Conservation (phyloP, 2,113 vertebrate species). For the Microtus montanus region DNA sequence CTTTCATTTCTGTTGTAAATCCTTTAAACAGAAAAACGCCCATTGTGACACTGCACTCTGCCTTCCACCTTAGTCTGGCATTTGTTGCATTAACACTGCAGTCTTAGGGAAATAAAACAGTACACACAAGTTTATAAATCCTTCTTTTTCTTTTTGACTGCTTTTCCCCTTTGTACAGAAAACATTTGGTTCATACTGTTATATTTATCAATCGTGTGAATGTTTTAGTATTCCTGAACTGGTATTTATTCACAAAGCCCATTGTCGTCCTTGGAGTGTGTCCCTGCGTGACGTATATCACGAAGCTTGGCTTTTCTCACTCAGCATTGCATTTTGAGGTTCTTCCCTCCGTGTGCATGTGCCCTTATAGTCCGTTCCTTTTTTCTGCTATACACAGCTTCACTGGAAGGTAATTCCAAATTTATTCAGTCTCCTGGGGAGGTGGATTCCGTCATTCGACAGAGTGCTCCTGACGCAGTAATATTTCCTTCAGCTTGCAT, state of each 20-base stretch:
- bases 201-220: not conserved
- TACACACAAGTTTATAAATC: not conserved
- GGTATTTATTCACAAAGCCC: not conserved
- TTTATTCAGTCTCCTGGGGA: not conserved
- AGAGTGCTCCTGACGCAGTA: not conserved
- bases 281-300: not conserved
- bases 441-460: not conserved
- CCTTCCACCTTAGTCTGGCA: not conserved
- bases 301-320: not conserved
- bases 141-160: not conserved
- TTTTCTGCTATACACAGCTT: not conserved
- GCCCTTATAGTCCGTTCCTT: not conserved
- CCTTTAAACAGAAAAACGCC: not conserved
- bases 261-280: not conserved
- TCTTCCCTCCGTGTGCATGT: not conserved
- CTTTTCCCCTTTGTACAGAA: not conserved
- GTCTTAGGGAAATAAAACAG: slow-evolving; percentile 13
- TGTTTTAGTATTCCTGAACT: not conserved
- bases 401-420: not conserved
- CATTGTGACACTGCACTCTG: not conserved
- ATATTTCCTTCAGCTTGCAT: not conserved
- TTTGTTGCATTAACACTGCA: not conserved
- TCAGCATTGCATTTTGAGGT: not conserved
- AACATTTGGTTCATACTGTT: not conserved
- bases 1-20: not conserved